Evolutionary conservation across 2,888 invertebrate genomes (phyloP).

Genomic region (Papilio gigon): DNA sequence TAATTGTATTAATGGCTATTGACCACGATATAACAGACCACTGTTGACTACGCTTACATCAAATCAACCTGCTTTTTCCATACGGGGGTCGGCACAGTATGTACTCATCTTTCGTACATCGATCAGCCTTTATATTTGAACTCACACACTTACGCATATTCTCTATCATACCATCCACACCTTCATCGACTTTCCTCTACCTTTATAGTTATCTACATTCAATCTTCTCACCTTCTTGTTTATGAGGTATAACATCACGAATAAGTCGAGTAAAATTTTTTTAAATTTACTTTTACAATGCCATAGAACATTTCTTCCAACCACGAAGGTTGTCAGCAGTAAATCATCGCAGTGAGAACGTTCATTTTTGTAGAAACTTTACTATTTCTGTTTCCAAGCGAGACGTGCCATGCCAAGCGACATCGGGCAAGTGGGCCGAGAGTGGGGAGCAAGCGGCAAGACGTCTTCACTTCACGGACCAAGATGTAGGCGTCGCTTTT

Average conservation of each 20-base stretch:
- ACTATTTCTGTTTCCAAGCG: slow-evolving; percentile 33
- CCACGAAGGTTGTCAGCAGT: background rate
- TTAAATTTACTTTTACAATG: background rate
- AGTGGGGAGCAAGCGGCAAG: background rate
- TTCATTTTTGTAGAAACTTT: slow-evolving; percentile 30
- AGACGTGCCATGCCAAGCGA: slow-evolving; percentile 13
- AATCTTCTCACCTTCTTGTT: too few species aligned
- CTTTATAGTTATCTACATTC: too few species aligned
- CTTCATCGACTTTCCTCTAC: too few species aligned
- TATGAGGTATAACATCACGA: too few species aligned
- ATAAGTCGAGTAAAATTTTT: background rate
- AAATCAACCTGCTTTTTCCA: too few species aligned
- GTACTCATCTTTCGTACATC: too few species aligned
- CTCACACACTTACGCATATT: too few species aligned
- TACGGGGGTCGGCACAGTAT: too few species aligned
- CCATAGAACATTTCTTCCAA: background rate
- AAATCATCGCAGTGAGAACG: background rate
- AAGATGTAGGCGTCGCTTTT: background rate
- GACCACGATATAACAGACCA: background rate
- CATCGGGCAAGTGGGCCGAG: slow-evolving; percentile 33
- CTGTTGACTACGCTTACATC: background rate
- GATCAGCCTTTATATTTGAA: too few species aligned
- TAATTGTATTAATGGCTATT: background rate
- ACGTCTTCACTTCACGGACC: slow-evolving; percentile 10
- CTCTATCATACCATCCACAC: too few species aligned